Conservation (phyloP, 2,797 vertebrate species). For the Spea hammondii region DNA sequence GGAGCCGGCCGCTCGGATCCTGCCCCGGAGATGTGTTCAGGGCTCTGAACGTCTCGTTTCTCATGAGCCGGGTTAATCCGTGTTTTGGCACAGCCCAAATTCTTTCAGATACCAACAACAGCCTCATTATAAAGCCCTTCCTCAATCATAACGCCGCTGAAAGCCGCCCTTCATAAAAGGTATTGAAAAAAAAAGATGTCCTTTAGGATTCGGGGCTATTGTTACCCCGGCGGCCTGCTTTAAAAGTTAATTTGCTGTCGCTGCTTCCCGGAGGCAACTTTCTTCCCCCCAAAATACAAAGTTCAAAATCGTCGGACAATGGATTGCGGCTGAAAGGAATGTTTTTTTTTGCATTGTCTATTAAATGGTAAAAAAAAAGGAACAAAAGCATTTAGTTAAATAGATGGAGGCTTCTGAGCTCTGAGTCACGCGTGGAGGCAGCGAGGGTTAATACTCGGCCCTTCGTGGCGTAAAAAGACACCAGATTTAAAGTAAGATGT, state of each 20-base stretch:
- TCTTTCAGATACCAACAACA: constrained; percentile 33
- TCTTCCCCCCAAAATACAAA: constrained; percentile 14
- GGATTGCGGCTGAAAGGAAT: constrained; percentile 36
- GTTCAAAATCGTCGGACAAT: constrained; percentile 49
- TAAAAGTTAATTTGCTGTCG: constrained; percentile 20
- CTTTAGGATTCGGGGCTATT: constrained; percentile 17
- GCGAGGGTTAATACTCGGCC: too few species aligned
- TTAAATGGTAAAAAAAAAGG: constrained; percentile 41
- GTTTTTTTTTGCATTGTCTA: constrained; percentile 44
- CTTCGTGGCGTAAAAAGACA: too few species aligned
- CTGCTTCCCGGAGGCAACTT: constrained; percentile 32
- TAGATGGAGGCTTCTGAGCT: constrained; percentile 39
- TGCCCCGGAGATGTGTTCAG: neutral
- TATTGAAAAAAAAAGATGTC: constrained; percentile 12
- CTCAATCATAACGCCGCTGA: constrained; percentile 22
- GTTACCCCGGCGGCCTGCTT: constrained; percentile 15
- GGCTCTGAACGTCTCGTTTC: constrained; percentile 10
- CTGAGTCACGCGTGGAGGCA: too few species aligned
- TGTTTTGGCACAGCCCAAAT: constrained; percentile 10
- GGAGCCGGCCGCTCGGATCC: neutral
- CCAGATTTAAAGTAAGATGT: too few species aligned
- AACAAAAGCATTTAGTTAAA: constrained; percentile 59
- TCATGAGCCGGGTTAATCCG: constrained; percentile 32
- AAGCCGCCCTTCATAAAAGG: constrained; percentile 28
- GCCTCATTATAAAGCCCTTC: constrained; percentile 41